A percentile compares a stretch with the other conserved stretches of the same genome.
These are phyloP conservation scores for Tragelaphus oryx DNA, from an alignment of 2,797 vertebrate species.

Conservation along the genomic window DNA sequence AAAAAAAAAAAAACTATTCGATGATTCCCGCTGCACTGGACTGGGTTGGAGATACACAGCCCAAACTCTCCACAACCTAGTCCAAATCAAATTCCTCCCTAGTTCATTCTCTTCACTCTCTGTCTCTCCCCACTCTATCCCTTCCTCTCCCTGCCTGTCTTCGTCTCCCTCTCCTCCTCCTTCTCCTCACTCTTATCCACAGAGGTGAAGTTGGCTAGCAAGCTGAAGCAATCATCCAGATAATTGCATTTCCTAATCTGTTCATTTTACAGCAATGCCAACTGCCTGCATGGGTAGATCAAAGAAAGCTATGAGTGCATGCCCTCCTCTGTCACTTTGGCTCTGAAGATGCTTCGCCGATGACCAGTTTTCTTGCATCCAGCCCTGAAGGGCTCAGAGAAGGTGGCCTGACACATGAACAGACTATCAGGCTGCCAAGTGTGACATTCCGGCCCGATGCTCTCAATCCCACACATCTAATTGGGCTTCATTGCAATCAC, in stretches of 20 bases:
- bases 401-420: not conserved
- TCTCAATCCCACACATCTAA: not conserved
- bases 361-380: not conserved
- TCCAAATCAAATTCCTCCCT: not conserved
- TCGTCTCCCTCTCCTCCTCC: not conserved
- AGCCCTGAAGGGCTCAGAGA: not conserved
- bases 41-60: not conserved
- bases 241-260: not conserved
- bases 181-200: not conserved
- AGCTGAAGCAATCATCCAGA: not conserved
- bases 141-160: not conserved
- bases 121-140: not conserved
- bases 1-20: not conserved
- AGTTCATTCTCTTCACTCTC: not conserved
- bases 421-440: not conserved
- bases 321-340: not conserved
- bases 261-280: not conserved
- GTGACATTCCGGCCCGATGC: not conserved
- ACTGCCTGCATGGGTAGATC: not conserved
- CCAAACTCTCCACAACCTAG: not conserved
- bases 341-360: not conserved
- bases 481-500: not conserved
- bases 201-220: not conserved
- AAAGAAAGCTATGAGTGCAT: not conserved
- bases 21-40: not conserved